phyloP scores from a whole-genome alignment of 2,113 vertebrate genomes.

The Prionailurus bengalensis region DNA sequence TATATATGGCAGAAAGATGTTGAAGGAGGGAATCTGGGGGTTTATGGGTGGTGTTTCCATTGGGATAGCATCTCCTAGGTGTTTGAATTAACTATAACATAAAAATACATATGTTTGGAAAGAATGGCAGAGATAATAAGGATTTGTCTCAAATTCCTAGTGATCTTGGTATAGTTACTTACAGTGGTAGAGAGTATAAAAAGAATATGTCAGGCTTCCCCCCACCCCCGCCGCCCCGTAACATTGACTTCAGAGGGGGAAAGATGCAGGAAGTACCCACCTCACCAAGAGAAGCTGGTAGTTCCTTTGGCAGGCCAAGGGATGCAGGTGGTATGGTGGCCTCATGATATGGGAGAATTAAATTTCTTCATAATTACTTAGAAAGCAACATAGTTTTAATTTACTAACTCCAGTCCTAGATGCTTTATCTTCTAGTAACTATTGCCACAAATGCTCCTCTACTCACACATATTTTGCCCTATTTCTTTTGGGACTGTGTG shows the following conservation, averaged over 20 bases:
- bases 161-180: background rate
- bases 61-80: background rate
- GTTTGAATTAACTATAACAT: background rate
- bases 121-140: background rate
- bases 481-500: background rate
- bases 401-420: background rate
- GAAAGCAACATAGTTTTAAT: conserved; percentile 5
- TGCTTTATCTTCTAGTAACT: background rate
- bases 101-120: background rate
- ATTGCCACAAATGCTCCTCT: background rate
- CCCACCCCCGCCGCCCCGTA: background rate
- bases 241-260: background rate
- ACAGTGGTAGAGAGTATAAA: background rate
- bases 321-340: background rate
- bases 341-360: background rate
- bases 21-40: background rate
- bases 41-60: background rate
- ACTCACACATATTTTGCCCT: background rate
- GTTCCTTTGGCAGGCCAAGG: background rate
- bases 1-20: background rate
- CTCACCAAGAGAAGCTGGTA: background rate
- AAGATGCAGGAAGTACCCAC: background rate
- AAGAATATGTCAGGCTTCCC: background rate
- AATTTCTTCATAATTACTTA: background rate
- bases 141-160: background rate